Evolutionary conservation across 2,797 vertebrate species (phyloP).

Genomic region (Parambassis ranga): DNA sequence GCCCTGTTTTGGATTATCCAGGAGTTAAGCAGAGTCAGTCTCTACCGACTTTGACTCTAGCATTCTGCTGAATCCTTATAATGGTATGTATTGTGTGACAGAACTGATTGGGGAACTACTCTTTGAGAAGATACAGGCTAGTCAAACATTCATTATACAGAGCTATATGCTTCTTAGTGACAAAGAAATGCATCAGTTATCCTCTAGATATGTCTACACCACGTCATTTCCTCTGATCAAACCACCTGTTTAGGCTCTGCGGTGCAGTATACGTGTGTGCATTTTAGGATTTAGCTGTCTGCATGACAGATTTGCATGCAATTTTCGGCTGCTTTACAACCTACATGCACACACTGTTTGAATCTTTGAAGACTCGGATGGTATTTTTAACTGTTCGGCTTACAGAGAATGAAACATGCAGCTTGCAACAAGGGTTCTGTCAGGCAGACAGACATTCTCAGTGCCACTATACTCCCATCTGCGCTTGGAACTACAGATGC

Average conservation of each 20-base stretch:
- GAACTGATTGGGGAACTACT: no score
- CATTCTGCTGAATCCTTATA: no score
- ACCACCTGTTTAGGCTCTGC: neutral
- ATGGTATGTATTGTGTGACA: no score
- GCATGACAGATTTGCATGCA: neutral
- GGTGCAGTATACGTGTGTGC: neutral
- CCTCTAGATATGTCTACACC: constrained; percentile 6
- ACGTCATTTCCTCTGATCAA: constrained; percentile 50
- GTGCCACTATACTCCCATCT: constrained; percentile 59
- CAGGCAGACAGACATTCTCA: constrained; percentile 45
- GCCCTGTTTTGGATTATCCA: no score
- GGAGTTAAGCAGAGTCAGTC: no score
- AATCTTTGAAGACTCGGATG: neutral
- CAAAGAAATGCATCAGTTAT: neutral
- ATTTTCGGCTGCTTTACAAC: neutral
- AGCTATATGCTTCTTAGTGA: neutral
- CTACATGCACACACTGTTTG: neutral
- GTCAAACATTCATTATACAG: no score
- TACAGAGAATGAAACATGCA: constrained; percentile 38
- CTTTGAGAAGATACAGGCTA: no score
- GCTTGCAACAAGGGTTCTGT: constrained; percentile 32
- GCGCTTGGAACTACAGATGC: constrained; percentile 56
- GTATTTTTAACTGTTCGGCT: constrained; percentile 26
- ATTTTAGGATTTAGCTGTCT: neutral
- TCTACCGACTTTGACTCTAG: no score